phyloP scores from a whole-genome alignment of 1,140 invertebrate species.

The Drosophila littoralis region DNA sequence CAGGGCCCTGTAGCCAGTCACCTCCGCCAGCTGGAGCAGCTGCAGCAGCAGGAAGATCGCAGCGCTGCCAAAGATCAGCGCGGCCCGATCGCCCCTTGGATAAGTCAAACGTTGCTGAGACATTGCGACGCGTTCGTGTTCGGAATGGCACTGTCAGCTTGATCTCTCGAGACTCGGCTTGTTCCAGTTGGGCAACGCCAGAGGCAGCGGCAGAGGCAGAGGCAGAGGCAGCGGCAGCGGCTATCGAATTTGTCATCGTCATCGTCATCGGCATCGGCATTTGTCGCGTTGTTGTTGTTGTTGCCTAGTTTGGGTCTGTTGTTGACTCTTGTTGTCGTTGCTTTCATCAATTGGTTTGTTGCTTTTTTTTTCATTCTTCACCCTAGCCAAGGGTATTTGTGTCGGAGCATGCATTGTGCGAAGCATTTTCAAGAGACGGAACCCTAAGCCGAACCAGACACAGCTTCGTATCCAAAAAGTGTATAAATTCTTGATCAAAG shows the following conservation, averaged over 20 bases:
- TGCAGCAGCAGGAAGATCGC: constrained; percentile 21
- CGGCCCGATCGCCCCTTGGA: background rate
- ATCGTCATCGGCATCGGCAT: constrained; percentile 35
- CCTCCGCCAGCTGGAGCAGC: constrained; percentile 33
- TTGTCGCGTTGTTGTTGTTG: constrained; percentile 4
- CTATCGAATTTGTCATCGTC: constrained; percentile 27
- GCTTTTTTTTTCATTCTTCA: too few relatives aligned
- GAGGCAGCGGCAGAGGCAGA: background rate
- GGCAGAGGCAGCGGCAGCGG: background rate
- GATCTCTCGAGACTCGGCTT: constrained; percentile 8
- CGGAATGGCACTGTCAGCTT: constrained; percentile 47
- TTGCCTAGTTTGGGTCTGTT: background rate
- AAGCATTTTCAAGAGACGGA: too few relatives aligned
- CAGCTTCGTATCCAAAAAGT: too few relatives aligned
- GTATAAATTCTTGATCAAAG: too few relatives aligned
- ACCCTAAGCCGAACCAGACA: too few relatives aligned
- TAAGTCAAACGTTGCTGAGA: constrained; percentile 30
- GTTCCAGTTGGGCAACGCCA: constrained; percentile 11
- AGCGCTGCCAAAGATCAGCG: constrained; percentile 33
- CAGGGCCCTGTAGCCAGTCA: constrained; percentile 63
- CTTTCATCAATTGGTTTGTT: too few relatives aligned
- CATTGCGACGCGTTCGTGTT: constrained; percentile 66
- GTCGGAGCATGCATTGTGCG: too few relatives aligned
- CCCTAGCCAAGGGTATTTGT: too few relatives aligned
- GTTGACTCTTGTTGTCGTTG: too few relatives aligned